Conservation (phyloP, 2,797 vertebrate genomes). For the Chelidonichthys spinosus region DNA sequence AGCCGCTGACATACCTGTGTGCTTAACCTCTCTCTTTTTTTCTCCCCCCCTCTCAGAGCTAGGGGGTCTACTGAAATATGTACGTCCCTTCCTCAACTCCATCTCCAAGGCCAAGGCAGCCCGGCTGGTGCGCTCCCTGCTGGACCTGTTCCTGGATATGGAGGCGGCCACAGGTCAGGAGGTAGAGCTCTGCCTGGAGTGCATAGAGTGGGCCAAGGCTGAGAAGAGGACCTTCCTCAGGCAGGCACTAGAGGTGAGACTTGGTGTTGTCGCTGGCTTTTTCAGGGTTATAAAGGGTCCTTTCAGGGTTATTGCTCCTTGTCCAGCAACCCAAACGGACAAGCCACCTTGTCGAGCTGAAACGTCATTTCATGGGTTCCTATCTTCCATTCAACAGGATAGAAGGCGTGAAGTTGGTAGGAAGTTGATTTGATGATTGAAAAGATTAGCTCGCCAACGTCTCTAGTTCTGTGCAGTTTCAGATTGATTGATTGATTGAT, state of each 20-base stretch:
- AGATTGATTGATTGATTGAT: too few species aligned
- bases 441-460: too few species aligned
- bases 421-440: too few species aligned
- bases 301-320: background rate
- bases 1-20: background rate
- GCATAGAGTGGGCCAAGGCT: slow-evolving; percentile 98
- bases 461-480: too few species aligned
- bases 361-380: too few species aligned
- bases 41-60: slow-evolving; percentile 85
- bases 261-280: background rate
- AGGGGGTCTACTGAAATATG: slow-evolving; percentile 96
- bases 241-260: slow-evolving; percentile 94
- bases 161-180: slow-evolving; percentile 98
- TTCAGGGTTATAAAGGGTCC: background rate
- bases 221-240: slow-evolving; percentile 99
- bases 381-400: too few species aligned
- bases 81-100: slow-evolving; percentile 96
- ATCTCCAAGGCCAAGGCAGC: slow-evolving; percentile 99
- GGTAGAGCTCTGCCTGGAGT: slow-evolving; percentile 97
- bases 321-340: background rate
- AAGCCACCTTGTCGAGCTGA: background rate
- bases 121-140: slow-evolving; percentile 93
- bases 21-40: too few species aligned
- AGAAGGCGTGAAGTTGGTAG: too few species aligned
- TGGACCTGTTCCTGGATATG: slow-evolving; percentile 98